Evolutionary conservation across 2,888 invertebrate genomes (phyloP).

Genomic region (Tenodera sinensis): DNA sequence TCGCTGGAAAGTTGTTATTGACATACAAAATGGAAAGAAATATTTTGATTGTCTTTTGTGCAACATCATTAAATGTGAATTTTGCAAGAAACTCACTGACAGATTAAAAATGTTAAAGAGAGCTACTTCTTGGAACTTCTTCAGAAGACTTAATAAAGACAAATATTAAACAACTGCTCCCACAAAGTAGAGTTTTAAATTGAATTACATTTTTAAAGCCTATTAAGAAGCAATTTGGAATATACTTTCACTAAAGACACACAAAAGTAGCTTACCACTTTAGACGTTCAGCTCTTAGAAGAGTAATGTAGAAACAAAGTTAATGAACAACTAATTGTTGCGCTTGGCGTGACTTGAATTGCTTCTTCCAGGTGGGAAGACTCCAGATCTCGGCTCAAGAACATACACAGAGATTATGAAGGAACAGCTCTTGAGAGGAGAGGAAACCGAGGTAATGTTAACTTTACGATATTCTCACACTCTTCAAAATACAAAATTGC

Average conservation of each 20-base stretch:
- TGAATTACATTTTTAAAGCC: not conserved
- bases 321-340: slow-evolving; percentile 25
- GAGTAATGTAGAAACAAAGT: not conserved
- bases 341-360: slow-evolving; percentile 25
- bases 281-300: not conserved
- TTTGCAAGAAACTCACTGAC: not conserved
- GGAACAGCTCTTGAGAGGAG: slow-evolving; percentile 85
- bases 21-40: too few relatives aligned
- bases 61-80: not conserved
- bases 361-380: slow-evolving; percentile 86
- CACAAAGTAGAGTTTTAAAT: not conserved
- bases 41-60: not conserved
- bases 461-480: not conserved
- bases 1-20: too few relatives aligned
- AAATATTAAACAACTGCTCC: not conserved
- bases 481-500: not conserved
- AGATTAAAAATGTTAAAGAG: not conserved
- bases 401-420: slow-evolving; percentile 97
- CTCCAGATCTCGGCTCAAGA: slow-evolving; percentile 91
- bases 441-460: slow-evolving; percentile 79
- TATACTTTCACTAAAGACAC: not conserved
- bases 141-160: not conserved
- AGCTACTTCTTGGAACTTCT: not conserved
- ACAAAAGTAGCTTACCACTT: not conserved
- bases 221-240: not conserved